Evolutionary conservation across 35 echinoderm and acorn worm species (phyloP), one percentile per base, ranked within the genome.

Genomic region (Lytechinus variegatus): DNA sequence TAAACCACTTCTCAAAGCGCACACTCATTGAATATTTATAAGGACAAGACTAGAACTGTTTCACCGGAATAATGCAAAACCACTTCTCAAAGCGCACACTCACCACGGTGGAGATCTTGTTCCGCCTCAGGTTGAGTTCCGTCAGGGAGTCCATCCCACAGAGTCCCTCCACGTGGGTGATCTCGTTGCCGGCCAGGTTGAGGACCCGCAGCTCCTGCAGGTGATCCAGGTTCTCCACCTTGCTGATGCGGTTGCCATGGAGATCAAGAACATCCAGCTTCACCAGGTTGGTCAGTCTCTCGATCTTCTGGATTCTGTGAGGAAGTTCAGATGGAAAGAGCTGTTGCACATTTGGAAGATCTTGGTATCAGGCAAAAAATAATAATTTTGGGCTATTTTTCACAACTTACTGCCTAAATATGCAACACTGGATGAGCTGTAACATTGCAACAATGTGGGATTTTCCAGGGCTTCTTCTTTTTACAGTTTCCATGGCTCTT

Each of bases 191-290:
- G 52, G 98, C 98, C 14, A 99, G 93, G 52, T 99, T 99, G 90
- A 99, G 60, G 1, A 99, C 98, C 71, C 98, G 79, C 55, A 99
- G 94, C 92, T 99, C 98, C 53, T 94, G 94, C 33, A 99, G 94
- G 60, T 99, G 98, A 91, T 94, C 33, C 11, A 99, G 57, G 89
- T 97, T 99, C 94, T 99, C 98, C 33, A 99, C 94, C 56, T 95
- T 89, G 21, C 94, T 92, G 28, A 99, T 99, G 56, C 97, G 96
- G 98, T 99, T 99, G 94, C 98, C 98, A 97, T 99, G 98, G 94
- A 99, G 98, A 96, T 99, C 98, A 3, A 99, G 54, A 6, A 99
- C 98, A 96, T 99, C 98, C 3, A 99, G 95, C 61, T 99, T 99
- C 56, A 86, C 66, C 55, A 99, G 87, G 10, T 96, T 94, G 1